phyloP scores from a whole-genome alignment of 2,113 vertebrate genomes.

The Hipposideros armiger region DNA sequence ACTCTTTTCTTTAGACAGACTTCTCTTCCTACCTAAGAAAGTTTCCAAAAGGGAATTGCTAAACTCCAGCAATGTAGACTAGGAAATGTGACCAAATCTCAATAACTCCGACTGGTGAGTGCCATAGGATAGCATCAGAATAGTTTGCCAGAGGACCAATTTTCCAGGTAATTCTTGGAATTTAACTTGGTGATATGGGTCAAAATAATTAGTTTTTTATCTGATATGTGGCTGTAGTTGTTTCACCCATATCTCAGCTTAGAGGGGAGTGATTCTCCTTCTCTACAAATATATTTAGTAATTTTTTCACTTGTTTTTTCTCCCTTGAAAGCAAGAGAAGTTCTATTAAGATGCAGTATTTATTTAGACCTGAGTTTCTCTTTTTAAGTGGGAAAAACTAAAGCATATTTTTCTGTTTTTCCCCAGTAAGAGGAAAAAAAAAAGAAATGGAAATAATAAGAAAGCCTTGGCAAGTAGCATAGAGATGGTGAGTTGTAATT shows the following conservation, averaged over 20 bases:
- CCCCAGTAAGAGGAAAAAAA: background rate
- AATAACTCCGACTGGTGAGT: background rate
- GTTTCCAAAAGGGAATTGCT: background rate
- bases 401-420: background rate
- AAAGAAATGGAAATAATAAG: conserved; percentile 61
- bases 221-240: conserved; percentile 35
- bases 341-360: conserved; percentile 10
- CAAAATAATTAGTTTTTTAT: conserved; percentile 28
- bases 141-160: background rate
- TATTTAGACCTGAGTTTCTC: background rate
- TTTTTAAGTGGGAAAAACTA: conserved; percentile 34
- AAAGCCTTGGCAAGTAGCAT: conserved; percentile 27
- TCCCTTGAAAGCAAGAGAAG: conserved; percentile 51
- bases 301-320: conserved; percentile 58
- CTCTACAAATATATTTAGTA: conserved; percentile 33
- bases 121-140: background rate
- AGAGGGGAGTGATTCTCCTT: background rate
- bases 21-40: background rate
- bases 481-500: background rate
- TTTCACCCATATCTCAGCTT: conserved; percentile 49
- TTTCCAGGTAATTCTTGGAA: conserved; percentile 60
- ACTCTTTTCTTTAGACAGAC: background rate
- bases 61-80: background rate
- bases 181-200: background rate
- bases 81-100: background rate